A percentile compares a stretch with the other conserved stretches of the same genome.
phyloP scores from a whole-genome alignment of 2,797 vertebrate genomes.

The Echeneis naucrates region DNA sequence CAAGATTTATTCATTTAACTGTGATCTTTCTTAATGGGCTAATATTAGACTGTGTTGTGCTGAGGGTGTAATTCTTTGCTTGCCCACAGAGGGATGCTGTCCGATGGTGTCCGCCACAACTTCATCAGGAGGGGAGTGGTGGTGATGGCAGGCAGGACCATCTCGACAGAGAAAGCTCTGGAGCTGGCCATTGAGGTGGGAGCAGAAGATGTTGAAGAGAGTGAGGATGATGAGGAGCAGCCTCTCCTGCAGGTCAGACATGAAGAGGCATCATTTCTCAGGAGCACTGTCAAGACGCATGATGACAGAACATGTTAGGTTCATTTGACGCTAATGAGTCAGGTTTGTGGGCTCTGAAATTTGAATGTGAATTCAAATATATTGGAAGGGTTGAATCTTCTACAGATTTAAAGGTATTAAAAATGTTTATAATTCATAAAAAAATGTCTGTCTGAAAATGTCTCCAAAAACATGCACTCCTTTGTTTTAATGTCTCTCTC shows the following conservation, averaged over 20 bases:
- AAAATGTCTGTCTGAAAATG: not conserved
- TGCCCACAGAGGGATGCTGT: slow-evolving; percentile 82
- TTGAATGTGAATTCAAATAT: not conserved
- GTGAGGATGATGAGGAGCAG: slow-evolving; percentile 88
- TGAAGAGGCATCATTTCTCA: not conserved
- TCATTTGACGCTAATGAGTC: not conserved
- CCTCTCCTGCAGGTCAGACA: slow-evolving; percentile 83
- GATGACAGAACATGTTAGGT: too few relatives aligned
- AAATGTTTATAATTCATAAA: too few relatives aligned
- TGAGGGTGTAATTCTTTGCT: slow-evolving; percentile 11
- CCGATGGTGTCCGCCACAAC: slow-evolving; percentile 83
- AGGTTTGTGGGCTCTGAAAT: not conserved
- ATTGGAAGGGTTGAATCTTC: too few relatives aligned
- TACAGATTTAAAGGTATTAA: too few relatives aligned
- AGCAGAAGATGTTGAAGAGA: slow-evolving; percentile 90
- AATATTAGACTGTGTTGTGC: not conserved
- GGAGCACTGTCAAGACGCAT: not conserved
- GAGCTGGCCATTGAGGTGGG: slow-evolving; percentile 92
- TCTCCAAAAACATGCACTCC: not conserved
- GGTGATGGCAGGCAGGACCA: slow-evolving; percentile 70
- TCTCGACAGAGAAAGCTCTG: slow-evolving; percentile 85
- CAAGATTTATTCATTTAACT: not conserved
- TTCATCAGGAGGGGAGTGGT: slow-evolving; percentile 90
- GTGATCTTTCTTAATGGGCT: not conserved
- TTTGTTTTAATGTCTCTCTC: not conserved